These are phyloP conservation scores for Polypedilum vanderplanki DNA, from an alignment of 1,140 invertebrate species.

Conservation along the genomic window DNA sequence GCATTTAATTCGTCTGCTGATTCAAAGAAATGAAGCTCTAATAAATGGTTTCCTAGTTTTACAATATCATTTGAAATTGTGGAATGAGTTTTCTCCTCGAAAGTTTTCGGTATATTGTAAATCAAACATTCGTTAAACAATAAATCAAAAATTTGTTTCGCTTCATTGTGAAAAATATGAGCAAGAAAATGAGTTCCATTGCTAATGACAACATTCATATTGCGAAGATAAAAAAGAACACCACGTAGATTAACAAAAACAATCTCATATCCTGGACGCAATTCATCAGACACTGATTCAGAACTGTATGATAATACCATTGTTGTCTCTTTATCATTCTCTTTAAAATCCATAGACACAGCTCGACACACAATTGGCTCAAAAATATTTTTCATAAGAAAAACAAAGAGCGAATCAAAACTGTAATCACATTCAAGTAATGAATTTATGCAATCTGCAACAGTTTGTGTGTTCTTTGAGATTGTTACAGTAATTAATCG, in stretches of 20 bases:
- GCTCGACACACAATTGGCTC: conserved; percentile 39
- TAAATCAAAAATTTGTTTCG: conserved; percentile 54
- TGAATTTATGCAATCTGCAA: conserved; percentile 40
- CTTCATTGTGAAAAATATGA: conserved; percentile 42
- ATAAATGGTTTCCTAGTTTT: conserved; percentile 59
- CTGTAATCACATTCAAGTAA: conserved; percentile 41
- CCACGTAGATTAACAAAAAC: conserved; percentile 55
- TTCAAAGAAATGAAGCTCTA: conserved; percentile 51
- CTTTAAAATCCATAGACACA: conserved; percentile 36
- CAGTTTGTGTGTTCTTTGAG: conserved; percentile 37
- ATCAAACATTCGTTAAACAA: conserved; percentile 68
- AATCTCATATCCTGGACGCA: conserved; percentile 46
- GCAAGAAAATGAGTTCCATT: conserved; percentile 32
- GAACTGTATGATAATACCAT: conserved; percentile 39
- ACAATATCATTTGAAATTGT: conserved; percentile 56
- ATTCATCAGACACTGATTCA: conserved; percentile 33
- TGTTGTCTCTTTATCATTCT: neutral
- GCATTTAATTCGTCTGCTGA: conserved; percentile 42
- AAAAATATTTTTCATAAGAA: conserved; percentile 40
- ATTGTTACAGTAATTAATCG: conserved; percentile 39
- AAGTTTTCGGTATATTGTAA: conserved; percentile 65
- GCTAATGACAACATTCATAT: conserved; percentile 55
- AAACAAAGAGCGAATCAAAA: conserved; percentile 36
- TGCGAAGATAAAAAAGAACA: conserved; percentile 53
- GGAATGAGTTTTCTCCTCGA: conserved; percentile 58